Evolutionary conservation across 2,888 invertebrate genomes (phyloP), one percentile per base, ranked within the genome.

Genomic region (Lacanobia wlatinum): DNA sequence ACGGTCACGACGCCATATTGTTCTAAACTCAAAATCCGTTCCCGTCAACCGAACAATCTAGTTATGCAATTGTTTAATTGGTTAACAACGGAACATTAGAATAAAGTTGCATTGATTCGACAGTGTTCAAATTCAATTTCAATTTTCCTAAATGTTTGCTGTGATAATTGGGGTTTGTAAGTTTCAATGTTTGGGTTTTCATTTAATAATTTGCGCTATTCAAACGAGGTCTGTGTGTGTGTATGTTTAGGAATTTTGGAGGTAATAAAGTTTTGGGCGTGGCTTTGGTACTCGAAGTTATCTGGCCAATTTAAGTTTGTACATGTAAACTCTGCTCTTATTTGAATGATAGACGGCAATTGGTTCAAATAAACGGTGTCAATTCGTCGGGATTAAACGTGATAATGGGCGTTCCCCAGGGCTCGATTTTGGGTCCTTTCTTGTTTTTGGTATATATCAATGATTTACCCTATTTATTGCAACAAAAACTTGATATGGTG

Each of bases 31-130:
- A 66, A 88, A 88, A 87, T 87, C 84, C 77, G 86, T 83, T 83
- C 74, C 59, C 74, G 76, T 82, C 79, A 83, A 82, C 78, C 70
- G 63, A 76, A 61, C 73, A 81, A 78, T 71, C 74, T 84, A 84
- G 84, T 85, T 87, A 87, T 91, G 90, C 90, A 91, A 85, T 89
- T 88, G 87, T 87, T 87, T 89, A 87, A 84, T 89, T 92, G 87
- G 87, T 90, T 90, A 85, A 87, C 87, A 89, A 84, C 85, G 78
- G 59, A 88, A 89, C 87, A 89, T 90, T 90, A 89, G 87, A 89
- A 83, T 87, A 84, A 84, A 86, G 84, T 83, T 83, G 82, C 87
- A 84, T 80, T 80, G 80, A 86, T 82, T 85, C 74, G 75, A 73
- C 74, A 77, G 74, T 79, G 78, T 70, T 61, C 66, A 60, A 85